Evolutionary conservation across 2,888 invertebrate genomes (phyloP), one percentile per base, ranked within the genome.

Genomic region (Cheilosia urbana): DNA sequence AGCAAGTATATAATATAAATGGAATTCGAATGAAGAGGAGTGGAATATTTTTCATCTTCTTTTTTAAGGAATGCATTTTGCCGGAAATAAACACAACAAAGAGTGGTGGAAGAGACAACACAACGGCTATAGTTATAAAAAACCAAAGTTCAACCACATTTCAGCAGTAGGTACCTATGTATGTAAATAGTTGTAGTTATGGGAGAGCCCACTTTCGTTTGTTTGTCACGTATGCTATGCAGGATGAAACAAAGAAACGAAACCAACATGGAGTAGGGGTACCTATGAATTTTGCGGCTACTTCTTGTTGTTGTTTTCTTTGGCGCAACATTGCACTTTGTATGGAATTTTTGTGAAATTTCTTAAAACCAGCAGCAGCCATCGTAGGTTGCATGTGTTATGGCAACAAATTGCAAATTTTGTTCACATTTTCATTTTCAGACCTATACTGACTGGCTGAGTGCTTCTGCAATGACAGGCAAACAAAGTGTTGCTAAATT

Each of bases 31-130:
- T 47, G 30, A 30, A 47, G 34, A 24, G 13, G 27, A 42, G 42
- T 53, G 42, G 42, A 55, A 45, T 55, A 24, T 51, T 42, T 13
- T 30, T n/a, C 13, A 2, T 17, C 51, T 17, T 17, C 9, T 58
- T 2, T 37, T 58, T 37, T 49, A 69, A 69, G 55, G 76, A 76
- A 81, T 75, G 37, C 58, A 65, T 63, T 71, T 65, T 69, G 58
- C 51, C 81, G 76, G 76, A 81, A 76, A 81, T 75, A 57, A 62
- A 68, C 45, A 68, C 27, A 62, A 62, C 55, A 45, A 60, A 55
- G 40, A 75, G 47, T 68, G 47, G 11, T 68, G 55, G 11, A 51
- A 42, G 30, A 47, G 47, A 63, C 60, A 45, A 60, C 37, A 57
- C 19, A 27, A 27, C 15, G 17, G 27, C 45, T 45, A 24, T 45